Base-by-base conservation (phyloP, 1,140 invertebrate genomes). In the Adelges cooleyi region DNA sequence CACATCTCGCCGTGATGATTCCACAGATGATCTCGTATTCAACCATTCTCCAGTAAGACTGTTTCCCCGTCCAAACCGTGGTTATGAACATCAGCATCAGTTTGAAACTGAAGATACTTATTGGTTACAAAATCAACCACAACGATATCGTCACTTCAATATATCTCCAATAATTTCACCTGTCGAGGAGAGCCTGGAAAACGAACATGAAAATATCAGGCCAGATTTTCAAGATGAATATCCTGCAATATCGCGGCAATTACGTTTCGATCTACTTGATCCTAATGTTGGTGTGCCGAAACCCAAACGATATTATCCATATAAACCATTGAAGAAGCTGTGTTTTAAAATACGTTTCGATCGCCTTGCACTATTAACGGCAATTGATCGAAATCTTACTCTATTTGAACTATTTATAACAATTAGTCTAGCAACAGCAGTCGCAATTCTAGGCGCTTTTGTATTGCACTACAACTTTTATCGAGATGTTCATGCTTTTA, bases 381-480 rank as follows among this genome's bases (percentile, higher is more conserved):
- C 98, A 0, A 82, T 99, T 65, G 96, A 99, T 76, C 81, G 91
- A 48, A 98, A 97, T 75, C 74, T 90, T 18, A 90, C 89, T 9
- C 79, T 89, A 66, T 78, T 83, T 66, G 95, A 98, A 74, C 89
- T 88, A n/a, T 74, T 90, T 11, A 74, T 93, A 33, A 88, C 90
- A 5, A 85, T 93, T 50, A 68, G 92, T 8, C 76, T 99, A 46
- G 91, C 92, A 0, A 80, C 92, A n/a, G 71, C 84, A 42, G 94
- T 98, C 0, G 86, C 90, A 1, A 81, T 89, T 46, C 75, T 98
- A 42, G 93, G 94, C 1, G 83, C 91, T 0, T 75, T 87, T 42
- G 80, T 98, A 15, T 79, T 99, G 1, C 84, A 89, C 70, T 79
- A 85, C 36, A 84, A 86, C 27, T 89, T 95, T 73, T 98, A 95